Evolutionary conservation across 2,888 invertebrate species (phyloP), one percentile per base, ranked within the genome.

Genomic region (Cosmorhoe ocellata): DNA sequence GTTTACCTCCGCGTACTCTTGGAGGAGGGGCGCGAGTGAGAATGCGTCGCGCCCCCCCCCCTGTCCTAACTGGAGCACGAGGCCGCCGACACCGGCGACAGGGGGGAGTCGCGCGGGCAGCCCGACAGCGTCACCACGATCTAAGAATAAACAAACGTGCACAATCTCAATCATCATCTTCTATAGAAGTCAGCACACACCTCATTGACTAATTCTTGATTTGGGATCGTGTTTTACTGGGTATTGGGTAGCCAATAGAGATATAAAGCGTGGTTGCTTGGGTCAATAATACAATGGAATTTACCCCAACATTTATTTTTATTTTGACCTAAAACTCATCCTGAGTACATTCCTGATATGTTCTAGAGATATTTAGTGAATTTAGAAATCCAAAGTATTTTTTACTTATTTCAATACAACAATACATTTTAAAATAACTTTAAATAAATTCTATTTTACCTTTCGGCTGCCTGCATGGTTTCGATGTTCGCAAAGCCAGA

Each of bases 401-500:
- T 18, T 18, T 18, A 18, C 18, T 18, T 3, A 18, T 4, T 18
- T 3, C 18, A 18, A 18, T 18, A 4, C 4, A 18, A 3, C 18
- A 18, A 18, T 18, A 2, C 2, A 18, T 18, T 18, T 18, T 18
- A 18, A 18, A 3, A 18, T 18, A 24, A 28, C 7, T 28, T 1
- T 11, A 11, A 11, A 11, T 22, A 3, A 12, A 22, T 5, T 1
- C n/a, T 12, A 3, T n/a, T 47, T 63, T 72, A 90, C 89, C 92
- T 97, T 97, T 72, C 97, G 94, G 81, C 97, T 97, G 73, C 98
- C 97, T 67, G 98, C 98, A 81, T 96, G 96, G 92, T 98, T 97
- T 79, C 99, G 94, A 91, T 99, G 99, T 89, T 99, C 99, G 91
- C 98, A 98, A 70, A 99, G 93, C 98, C 98, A 99, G 64, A 99